Conservation (phyloP, 2,888 invertebrate genomes). For the Rhagium mordax region DNA sequence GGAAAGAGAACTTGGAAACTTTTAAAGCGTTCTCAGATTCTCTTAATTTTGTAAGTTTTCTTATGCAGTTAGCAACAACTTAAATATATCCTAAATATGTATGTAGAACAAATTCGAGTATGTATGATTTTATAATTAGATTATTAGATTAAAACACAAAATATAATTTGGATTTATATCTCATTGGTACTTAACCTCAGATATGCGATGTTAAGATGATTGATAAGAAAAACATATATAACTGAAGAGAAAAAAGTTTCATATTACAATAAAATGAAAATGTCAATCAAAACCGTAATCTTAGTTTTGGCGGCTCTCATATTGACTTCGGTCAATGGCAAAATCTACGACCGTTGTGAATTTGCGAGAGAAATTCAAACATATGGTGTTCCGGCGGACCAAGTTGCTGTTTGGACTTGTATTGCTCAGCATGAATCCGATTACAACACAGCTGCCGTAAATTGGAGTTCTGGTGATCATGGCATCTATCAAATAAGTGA, state of each 20-base stretch:
- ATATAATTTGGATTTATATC: not conserved
- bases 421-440: slow-evolving; percentile 81
- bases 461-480: slow-evolving; percentile 76
- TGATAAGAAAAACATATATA: not conserved
- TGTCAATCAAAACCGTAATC: not conserved
- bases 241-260: not conserved
- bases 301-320: not conserved
- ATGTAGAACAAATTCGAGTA: not conserved
- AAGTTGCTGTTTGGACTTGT: slow-evolving; percentile 71
- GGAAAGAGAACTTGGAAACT: no score
- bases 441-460: slow-evolving; percentile 77
- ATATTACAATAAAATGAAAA: not conserved
- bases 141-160: no score
- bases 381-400: slow-evolving; percentile 67
- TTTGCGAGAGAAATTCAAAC: slow-evolving; percentile 37
- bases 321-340: not conserved
- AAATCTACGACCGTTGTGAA: slow-evolving; percentile 42
- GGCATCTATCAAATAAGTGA: slow-evolving; percentile 81
- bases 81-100: not conserved
- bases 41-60: no score
- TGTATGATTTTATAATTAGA: no score
- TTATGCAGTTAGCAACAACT: not conserved
- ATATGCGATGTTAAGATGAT: not conserved
- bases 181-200: not conserved
- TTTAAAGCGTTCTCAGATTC: no score